Conservation (phyloP, 2,888 invertebrate species). For the Pachycephus smyrnensis region DNA sequence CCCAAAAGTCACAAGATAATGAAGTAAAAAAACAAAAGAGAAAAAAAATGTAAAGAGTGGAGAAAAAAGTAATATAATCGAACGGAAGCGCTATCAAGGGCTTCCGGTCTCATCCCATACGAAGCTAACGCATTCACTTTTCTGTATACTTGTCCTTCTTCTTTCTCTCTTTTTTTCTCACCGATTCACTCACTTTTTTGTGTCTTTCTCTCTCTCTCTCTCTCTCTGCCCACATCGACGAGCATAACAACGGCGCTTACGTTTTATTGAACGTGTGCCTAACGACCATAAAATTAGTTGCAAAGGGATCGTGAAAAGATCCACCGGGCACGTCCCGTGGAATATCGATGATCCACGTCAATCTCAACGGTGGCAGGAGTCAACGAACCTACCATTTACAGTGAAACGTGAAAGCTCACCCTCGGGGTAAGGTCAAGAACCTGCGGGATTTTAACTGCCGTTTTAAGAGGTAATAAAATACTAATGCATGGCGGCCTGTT, state of each 20-base stretch:
- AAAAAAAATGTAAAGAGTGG: neutral
- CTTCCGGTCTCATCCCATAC: constrained; percentile 12
- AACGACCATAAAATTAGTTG: constrained; percentile 7
- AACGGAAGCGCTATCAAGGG: constrained; percentile 19
- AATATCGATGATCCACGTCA: neutral
- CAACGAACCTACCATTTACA: neutral
- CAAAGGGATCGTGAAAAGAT: neutral
- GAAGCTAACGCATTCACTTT: neutral
- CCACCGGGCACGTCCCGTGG: neutral
- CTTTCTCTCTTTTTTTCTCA: neutral
- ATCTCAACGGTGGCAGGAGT: neutral
- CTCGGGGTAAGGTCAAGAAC: constrained; percentile 6
- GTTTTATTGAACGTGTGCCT: neutral
- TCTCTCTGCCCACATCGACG: neutral
- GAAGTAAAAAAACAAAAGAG: neutral
- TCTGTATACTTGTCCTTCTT: constrained; percentile 7
- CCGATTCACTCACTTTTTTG: too few relatives aligned
- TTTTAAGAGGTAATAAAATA: constrained; percentile 10
- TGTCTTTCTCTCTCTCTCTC: neutral
- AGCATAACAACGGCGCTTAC: neutral
- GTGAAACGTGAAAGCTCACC: neutral
- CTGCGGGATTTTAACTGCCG: neutral
- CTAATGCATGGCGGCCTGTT: neutral
- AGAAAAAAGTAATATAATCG: constrained; percentile 8
- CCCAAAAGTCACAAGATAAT: constrained; percentile 14